Conservation (phyloP, 2,113 vertebrate genomes). For the Calonectris borealis region DNA sequence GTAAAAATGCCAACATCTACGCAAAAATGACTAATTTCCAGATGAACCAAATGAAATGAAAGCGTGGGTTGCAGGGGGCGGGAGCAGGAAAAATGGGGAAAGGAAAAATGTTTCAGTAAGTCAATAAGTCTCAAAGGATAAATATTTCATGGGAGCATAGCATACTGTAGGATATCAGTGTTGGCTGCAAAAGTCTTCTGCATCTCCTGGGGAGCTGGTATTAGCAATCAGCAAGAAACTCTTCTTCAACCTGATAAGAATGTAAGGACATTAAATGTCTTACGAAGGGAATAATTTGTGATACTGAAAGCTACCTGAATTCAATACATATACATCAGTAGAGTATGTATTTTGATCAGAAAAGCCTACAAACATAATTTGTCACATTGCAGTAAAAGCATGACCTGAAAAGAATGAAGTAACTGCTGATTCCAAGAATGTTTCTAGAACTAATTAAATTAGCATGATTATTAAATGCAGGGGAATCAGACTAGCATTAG, state of each 20-base stretch:
- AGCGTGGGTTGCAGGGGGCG: background rate
- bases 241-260: background rate
- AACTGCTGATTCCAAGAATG: background rate
- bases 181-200: background rate
- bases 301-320: conserved; percentile 64
- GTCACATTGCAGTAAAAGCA: conserved; percentile 59
- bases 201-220: background rate
- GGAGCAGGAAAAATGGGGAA: background rate
- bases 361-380: conserved; percentile 73
- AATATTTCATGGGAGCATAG: background rate
- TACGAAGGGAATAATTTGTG: background rate
- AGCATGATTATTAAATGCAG: background rate
- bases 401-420: conserved; percentile 57
- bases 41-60: background rate
- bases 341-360: conserved; percentile 52
- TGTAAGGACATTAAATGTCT: background rate
- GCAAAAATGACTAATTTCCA: background rate
- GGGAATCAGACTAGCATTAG: background rate
- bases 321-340: conserved; percentile 68
- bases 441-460: background rate
- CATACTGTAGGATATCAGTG: background rate
- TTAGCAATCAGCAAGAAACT: background rate
- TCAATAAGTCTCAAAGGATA: background rate
- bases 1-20: background rate
- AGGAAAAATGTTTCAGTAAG: background rate